Evolutionary conservation across 2,113 vertebrate species (phyloP).

Genomic region (Saguinus midas): DNA sequence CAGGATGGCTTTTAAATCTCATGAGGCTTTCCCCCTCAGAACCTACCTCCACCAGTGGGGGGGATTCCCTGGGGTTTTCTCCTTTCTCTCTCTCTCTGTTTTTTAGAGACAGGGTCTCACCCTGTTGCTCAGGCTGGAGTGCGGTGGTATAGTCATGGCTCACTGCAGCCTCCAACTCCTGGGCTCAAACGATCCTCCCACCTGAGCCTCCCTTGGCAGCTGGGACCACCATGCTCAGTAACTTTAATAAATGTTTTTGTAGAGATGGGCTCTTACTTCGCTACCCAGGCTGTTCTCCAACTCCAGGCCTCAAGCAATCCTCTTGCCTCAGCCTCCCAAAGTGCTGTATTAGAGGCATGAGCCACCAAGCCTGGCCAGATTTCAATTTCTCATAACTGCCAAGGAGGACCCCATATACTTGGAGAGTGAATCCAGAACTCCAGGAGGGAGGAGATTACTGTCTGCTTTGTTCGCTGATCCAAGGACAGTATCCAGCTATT

Average conservation of each 20-base stretch:
- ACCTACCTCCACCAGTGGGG: not conserved
- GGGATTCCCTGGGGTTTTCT: not conserved
- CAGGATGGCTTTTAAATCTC: not conserved
- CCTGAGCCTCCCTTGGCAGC: too few species aligned
- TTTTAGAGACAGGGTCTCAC: too few species aligned
- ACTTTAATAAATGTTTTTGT: not conserved
- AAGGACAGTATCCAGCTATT: not conserved
- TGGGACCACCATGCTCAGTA: too few species aligned
- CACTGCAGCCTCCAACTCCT: too few species aligned
- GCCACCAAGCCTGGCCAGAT: too few species aligned
- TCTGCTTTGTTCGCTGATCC: not conserved
- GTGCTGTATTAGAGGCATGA: not conserved
- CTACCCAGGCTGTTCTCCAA: not conserved
- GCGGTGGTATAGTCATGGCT: too few species aligned
- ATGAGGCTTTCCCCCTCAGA: not conserved
- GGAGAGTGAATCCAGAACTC: not conserved
- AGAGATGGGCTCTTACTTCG: not conserved
- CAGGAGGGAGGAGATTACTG: rapidly evolving
- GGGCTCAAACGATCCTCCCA: too few species aligned
- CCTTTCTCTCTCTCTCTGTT: too few species aligned
- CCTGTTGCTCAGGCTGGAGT: not conserved
- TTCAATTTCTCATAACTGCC: not conserved
- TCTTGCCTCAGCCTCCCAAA: not conserved
- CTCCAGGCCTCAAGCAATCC: not conserved
- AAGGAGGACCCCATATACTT: not conserved